Evolutionary conservation across 1,140 invertebrate species (phyloP), one percentile per base, ranked within the genome.

Genomic region (Augochlora pura): DNA sequence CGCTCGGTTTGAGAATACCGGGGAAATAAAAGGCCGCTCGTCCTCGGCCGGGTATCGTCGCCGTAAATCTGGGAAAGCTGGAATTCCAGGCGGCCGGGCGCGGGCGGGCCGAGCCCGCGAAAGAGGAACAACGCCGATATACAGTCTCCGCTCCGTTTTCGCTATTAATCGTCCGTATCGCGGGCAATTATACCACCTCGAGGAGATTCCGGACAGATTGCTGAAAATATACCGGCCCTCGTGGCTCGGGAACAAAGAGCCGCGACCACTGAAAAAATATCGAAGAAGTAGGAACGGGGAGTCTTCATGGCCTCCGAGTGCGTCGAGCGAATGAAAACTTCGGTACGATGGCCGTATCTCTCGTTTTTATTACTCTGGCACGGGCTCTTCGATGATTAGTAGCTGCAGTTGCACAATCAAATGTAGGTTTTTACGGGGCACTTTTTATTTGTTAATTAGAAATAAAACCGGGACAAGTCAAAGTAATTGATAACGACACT

Each of bases 111-210:
- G 32, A 32, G 32, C 32, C 54, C 12, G 2, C 14, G 16, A 27
- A 75, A 59, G 38, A 12, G 38, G 9, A 14, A n/a, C 12, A 42
- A 21, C 23, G 25, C 9, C 21, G 32, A 18, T 39, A 69, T 59
- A 52, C 57, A 16, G 27, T 16, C 1, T 12, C 1, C 18, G 16
- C n/a, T 3, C 32, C 39, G 38, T 21, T 18, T 0, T 14, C 32
- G 23, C 57, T 32, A 70, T 77, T 77, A 70, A 62, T 77, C 74
- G 74, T 49, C 39, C 74, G 25, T 69, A 69, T 62, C 59, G 67
- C 59, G 42, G 60, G 77, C 76, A 85, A 85, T 84, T 74, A 21
- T 46, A 39, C 54, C 57, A 59, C 39, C 39, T 77, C 71, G n/a
- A n/a, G n/a, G 52, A 60, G 59, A 63, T 69, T 8, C 64, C 63